phyloP scores from a whole-genome alignment of 2,888 invertebrate species.

The Dione vanillae region DNA sequence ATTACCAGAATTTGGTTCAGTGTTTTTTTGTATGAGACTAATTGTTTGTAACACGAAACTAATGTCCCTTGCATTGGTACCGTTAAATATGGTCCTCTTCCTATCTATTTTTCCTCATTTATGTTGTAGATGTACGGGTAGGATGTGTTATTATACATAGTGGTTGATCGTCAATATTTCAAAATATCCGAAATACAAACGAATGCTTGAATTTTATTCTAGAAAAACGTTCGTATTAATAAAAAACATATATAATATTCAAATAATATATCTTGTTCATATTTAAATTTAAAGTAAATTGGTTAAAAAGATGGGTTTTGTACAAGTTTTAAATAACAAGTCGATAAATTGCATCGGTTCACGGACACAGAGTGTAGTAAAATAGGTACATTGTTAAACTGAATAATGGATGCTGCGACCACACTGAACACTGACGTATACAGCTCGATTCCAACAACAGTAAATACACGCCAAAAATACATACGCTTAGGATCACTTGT shows the following conservation, averaged over 20 bases:
- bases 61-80: too few species aligned
- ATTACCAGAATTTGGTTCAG: not conserved
- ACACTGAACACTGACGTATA: constrained; percentile 45
- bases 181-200: not conserved
- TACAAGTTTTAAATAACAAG: constrained; percentile 7
- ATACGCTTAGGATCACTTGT: constrained; percentile 24
- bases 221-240: too few species aligned
- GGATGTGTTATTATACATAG: too few species aligned
- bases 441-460: constrained; percentile 33
- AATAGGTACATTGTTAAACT: constrained; percentile 40
- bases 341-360: constrained; percentile 25
- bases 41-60: too few species aligned
- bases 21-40: not conserved
- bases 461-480: constrained; percentile 37
- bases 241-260: not conserved
- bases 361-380: constrained; percentile 29
- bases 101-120: too few species aligned
- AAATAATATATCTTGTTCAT: not conserved
- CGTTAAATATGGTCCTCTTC: too few species aligned
- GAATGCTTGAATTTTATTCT: not conserved
- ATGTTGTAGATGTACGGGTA: too few species aligned
- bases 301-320: not conserved
- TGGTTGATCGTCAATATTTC: too few species aligned
- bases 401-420: constrained; percentile 45
- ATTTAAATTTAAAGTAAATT: not conserved